Base-by-base conservation (phyloP, 1,140 invertebrate species). In the Doryteuthis pealeii region DNA sequence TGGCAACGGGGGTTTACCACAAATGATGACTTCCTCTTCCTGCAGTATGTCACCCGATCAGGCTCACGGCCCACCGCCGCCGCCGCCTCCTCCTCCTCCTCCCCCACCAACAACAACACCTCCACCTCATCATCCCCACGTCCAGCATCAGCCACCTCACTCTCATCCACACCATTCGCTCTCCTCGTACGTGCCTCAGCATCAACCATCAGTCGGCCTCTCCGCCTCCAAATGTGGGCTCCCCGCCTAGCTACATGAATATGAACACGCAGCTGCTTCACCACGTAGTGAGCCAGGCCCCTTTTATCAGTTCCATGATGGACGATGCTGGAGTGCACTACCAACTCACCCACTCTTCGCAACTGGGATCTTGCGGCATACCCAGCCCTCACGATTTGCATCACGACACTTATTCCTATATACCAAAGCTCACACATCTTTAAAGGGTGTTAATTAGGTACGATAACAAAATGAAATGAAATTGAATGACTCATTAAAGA, bases 401-500 rank as follows among this genome's bases (percentile, higher is more conserved):
- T 76, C 79, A 80, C 75, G 81, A 76, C 14, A 69, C 74, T 8
- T 82, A 82, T 70, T 76, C 80, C 62, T 80, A 80, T 74, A 76
- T 80, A 75, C 81, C 81, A 67, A 82, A 82, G 79, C 65, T 82
- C 54, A 80, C 81, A 71, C 81, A 82, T 72, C 71, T 82, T 26
- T 82, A 77, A 70, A 31, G 10, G 54, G 35, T 40, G n/a, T n/a
- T n/a, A n/a, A n/a, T n/a, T n/a, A n/a, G n/a, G n/a, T n/a, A n/a
- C n/a, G n/a, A n/a, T n/a, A n/a, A n/a, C n/a, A n/a, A n/a, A n/a
- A n/a, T n/a, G n/a, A n/a, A n/a, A n/a, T n/a, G n/a, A n/a, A n/a
- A n/a, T n/a, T n/a, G n/a, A n/a, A n/a, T n/a, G n/a, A n/a, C n/a
- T n/a, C n/a, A n/a, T n/a, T n/a, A n/a, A n/a, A n/a, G n/a, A n/a